phyloP scores from a whole-genome alignment of 2,888 invertebrate genomes.

The Orthosia cruda region DNA sequence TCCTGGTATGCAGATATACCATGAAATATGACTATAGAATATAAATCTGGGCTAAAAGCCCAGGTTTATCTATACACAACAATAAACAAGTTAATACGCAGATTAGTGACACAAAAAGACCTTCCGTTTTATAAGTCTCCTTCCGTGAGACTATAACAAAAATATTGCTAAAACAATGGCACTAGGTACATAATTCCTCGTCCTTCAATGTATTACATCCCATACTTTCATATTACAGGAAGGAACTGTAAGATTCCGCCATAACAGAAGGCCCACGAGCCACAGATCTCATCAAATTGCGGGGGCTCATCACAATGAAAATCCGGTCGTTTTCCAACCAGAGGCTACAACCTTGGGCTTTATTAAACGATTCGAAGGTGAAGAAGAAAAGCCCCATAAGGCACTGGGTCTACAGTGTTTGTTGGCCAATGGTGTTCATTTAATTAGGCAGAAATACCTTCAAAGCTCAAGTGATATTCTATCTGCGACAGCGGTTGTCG shows the following conservation, averaged over 20 bases:
- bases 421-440: background rate
- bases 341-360: slow-evolving; percentile 28
- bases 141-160: background rate
- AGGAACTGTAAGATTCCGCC: slow-evolving; percentile 17
- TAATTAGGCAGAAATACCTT: background rate
- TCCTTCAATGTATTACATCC: background rate
- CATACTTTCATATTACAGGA: slow-evolving; percentile 9
- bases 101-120: too few relatives aligned
- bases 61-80: too few relatives aligned
- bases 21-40: too few relatives aligned
- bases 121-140: too few relatives aligned
- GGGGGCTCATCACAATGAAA: slow-evolving; percentile 23
- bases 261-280: slow-evolving; percentile 13
- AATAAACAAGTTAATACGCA: too few relatives aligned
- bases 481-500: too few relatives aligned
- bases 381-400: background rate
- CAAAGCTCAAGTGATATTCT: too few relatives aligned
- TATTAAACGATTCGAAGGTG: slow-evolving; percentile 29
- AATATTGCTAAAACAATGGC: background rate
- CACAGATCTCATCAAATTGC: slow-evolving; percentile 28
- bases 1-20: too few relatives aligned
- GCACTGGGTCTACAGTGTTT: slow-evolving; percentile 1
- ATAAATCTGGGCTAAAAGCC: too few relatives aligned
- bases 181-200: background rate
- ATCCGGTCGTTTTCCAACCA: slow-evolving; percentile 19